phyloP scores from a whole-genome alignment of 2,113 vertebrate species.

The Pelobates fuscus region DNA sequence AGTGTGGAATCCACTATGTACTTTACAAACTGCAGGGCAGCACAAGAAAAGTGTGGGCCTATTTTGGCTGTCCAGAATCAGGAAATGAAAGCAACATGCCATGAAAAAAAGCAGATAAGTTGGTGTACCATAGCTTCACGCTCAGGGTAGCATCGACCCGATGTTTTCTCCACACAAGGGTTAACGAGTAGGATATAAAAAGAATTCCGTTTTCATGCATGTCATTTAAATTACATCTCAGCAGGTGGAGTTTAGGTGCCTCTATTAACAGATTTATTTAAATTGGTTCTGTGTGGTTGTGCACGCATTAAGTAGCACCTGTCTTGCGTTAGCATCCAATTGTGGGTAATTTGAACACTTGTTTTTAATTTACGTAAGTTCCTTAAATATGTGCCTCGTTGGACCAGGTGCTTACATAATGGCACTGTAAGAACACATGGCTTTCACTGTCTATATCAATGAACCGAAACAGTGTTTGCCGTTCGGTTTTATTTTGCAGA shows the following conservation, averaged over 20 bases:
- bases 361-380: slow-evolving; percentile 33
- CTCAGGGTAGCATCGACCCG: too few species aligned
- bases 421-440: slow-evolving; percentile 1
- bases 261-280: slow-evolving; percentile 25
- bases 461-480: not conserved
- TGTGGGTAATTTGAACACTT: slow-evolving; percentile 15
- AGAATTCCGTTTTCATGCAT: not conserved
- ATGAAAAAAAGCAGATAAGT: too few species aligned
- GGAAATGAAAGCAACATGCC: too few species aligned
- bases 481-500: not conserved
- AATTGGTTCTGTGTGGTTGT: slow-evolving; percentile 28
- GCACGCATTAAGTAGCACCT: slow-evolving; percentile 32
- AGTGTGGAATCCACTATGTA: too few species aligned
- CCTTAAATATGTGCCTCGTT: slow-evolving; percentile 4
- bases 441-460: slow-evolving; percentile 4
- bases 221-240: not conserved
- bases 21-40: too few species aligned
- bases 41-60: too few species aligned
- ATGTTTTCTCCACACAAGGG: not conserved
- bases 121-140: too few species aligned
- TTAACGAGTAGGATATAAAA: not conserved
- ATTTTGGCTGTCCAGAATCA: too few species aligned
- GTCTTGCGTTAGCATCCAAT: slow-evolving; percentile 19
- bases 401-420: slow-evolving; percentile 32
- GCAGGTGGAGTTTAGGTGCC: slow-evolving; percentile 13